These are phyloP conservation scores for Pachycephus smyrnensis DNA, from an alignment of 2,888 invertebrate genomes.

Conservation along the genomic window DNA sequence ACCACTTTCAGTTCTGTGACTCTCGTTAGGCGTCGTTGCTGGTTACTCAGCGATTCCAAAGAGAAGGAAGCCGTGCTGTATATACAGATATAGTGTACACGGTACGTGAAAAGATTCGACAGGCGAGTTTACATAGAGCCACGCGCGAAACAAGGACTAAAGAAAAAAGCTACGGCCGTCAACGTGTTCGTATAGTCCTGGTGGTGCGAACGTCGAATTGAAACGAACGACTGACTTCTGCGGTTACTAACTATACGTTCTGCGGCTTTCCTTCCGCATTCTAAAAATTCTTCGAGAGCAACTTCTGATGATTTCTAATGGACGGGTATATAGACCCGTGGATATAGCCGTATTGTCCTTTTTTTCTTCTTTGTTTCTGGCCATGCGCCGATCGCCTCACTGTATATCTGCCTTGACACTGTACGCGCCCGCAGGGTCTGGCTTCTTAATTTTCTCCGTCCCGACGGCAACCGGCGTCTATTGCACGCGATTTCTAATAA, in stretches of 20 bases:
- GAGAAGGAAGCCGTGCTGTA: neutral
- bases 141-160: constrained; percentile 28
- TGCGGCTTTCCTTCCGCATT: constrained; percentile 61
- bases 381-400: constrained; percentile 5
- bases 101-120: neutral
- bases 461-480: constrained; percentile 4
- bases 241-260: constrained; percentile 52
- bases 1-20: neutral
- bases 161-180: constrained; percentile 40
- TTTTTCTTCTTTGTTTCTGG: constrained; percentile 31
- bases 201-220: constrained; percentile 34
- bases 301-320: constrained; percentile 51
- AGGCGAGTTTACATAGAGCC: neutral
- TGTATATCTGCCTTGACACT: neutral
- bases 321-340: constrained; percentile 26
- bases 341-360: constrained; percentile 16
- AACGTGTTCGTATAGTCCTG: constrained; percentile 33
- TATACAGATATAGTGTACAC: neutral
- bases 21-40: neutral
- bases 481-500: constrained; percentile 9
- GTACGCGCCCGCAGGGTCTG: neutral
- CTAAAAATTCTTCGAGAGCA: constrained; percentile 52
- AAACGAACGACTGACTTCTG: constrained; percentile 52
- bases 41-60: neutral
- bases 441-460: constrained; percentile 6